Conservation (phyloP, 2,888 invertebrate genomes). For the Idaea aversata region DNA sequence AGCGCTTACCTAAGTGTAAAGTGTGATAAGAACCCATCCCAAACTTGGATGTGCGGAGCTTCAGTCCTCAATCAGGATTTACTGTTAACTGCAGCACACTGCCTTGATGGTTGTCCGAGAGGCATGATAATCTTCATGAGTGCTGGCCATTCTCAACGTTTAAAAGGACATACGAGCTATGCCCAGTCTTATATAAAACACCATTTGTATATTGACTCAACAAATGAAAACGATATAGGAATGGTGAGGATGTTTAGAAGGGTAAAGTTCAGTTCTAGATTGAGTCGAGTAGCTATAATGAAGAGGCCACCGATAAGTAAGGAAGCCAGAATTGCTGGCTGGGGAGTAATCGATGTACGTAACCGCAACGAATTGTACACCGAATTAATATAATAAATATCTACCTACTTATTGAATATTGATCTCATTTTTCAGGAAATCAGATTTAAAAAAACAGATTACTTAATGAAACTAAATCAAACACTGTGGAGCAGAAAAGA, state of each 20-base stretch:
- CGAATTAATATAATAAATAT: neutral
- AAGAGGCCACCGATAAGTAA: conserved; percentile 19
- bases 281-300: conserved; percentile 32
- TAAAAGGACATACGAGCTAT: conserved; percentile 5
- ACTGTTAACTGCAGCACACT: conserved; percentile 45
- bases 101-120: conserved; percentile 16
- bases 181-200: conserved; percentile 19
- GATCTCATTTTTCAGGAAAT: neutral
- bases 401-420: neutral
- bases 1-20: neutral
- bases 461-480: neutral
- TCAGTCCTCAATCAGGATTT: conserved; percentile 42
- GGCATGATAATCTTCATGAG: conserved; percentile 2
- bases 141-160: conserved; percentile 21
- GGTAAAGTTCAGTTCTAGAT: conserved; percentile 15
- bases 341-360: conserved; percentile 37
- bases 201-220: neutral
- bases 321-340: conserved; percentile 32
- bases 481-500: neutral
- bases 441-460: neutral
- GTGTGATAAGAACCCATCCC: neutral
- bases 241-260: conserved; percentile 14
- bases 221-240: conserved; percentile 25
- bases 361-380: too few relatives aligned
- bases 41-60: conserved; percentile 35